Evolutionary conservation across 2,888 invertebrate species (phyloP), one percentile per base, ranked within the genome.

Genomic region (Hirtodrosophila alboralis): DNA sequence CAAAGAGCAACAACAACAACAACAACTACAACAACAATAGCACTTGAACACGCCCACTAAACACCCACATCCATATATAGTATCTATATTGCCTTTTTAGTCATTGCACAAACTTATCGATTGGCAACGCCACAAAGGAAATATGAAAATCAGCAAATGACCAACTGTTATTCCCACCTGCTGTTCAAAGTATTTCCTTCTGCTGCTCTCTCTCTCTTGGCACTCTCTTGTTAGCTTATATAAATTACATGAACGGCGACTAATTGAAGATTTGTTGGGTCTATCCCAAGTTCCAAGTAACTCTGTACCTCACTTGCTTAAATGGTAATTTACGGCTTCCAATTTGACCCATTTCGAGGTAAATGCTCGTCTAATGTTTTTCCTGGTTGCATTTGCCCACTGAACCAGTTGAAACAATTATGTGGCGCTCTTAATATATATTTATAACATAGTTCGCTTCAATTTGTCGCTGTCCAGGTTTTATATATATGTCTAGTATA

Each of bases 71-170:
- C 14, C 7, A 43, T 45, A 31, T 31, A 45, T 28, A 31, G 31
- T 21, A 3, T 16, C n/a, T 30, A 5, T 26, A 4, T 13, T 37
- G 31, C 0, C 36, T 28, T 33, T 30, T 21, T 49, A 34, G 51
- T 27, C 47, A 33, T 41, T 38, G 66, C 34, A 38, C 23, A 41
- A 23, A 31, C 8, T 43, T 71, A 72, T 69, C 60, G 69, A 72
- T 69, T 69, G 60, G 31, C 41, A 30, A 21, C 13, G 43, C 12
- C 23, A 41, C 38, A 40, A 52, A 36, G 52, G 63, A 59, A 81
- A 74, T 69, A 75, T 74, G 58, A 74, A 80, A 74, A 77, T 77
- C 75, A 56, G 52, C 70, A 72, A 74, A 64, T 63, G 60, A 52
- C 43, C 26, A 59, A 60, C 47, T n/a, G n/a, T n/a, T n/a, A 31